Base-by-base conservation (phyloP, 2,113 vertebrate species). In the Loxodonta africana region DNA sequence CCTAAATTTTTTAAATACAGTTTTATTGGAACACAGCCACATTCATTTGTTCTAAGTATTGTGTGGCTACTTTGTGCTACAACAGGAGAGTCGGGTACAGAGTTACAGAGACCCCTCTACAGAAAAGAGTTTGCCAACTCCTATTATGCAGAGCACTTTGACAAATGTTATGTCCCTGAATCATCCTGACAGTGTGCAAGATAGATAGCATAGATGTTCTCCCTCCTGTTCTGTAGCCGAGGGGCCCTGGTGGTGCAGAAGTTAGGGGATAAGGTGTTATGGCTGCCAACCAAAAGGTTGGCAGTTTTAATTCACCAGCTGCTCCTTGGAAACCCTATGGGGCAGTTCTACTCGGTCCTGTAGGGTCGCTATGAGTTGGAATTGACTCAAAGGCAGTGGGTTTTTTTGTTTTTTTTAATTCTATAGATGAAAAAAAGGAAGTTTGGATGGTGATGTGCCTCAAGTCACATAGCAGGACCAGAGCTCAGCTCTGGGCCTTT, bases 1-100 rank as follows among this genome's bases (percentile, higher is more conserved):
- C 44, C 48, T 80, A 85, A 89, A 44, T 82, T 91, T 84, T n/a
- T 48, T 80, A 85, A 89, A 44, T 82, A n/a, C 77, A 33, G 41
- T 92, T 91, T 67, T 82, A 46, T 86, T 82, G 44, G 73, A 69
- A 41, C 8, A 88, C 23, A 89, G 8, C 30, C 5, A 14, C 51
- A 7, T 62, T 94, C 11, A 41, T 96, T 90, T 37, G 60, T 53
- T 62, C 8, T 89, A 18, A 69, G 33, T 76, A n/a, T 95, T 86
- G 26, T 88, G n/a, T 44, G 44, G 51, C 63, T 89, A 18, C 41
- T 20, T 62, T 85, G n/a, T 30, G 26, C 5, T 51, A 10, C 21
- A 48, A 4, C 21, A 63, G 65, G 86, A 84, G 51, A 90, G 6
- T 30, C 65, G 71, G 23, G 37, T 77, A 57, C 53, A 57, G 11